Conservation (phyloP, 2,888 invertebrate genomes). For the Drosophila peninsularis region DNA sequence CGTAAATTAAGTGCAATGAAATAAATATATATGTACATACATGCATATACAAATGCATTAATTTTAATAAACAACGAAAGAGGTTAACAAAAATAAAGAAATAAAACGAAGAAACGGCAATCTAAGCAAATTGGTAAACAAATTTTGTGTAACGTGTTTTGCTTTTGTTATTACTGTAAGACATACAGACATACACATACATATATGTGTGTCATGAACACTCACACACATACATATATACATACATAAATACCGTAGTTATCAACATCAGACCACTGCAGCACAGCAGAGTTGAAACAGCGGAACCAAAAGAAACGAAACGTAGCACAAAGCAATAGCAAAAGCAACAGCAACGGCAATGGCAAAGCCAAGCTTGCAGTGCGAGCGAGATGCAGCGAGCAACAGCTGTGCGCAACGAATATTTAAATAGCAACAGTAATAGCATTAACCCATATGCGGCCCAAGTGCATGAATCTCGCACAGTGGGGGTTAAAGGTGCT, state of each 20-base stretch:
- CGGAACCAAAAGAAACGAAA: constrained; percentile 32
- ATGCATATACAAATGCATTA: constrained; percentile 1
- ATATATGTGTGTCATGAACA: constrained; percentile 4
- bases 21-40: background rate
- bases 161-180: constrained; percentile 25
- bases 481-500: constrained; percentile 11
- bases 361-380: constrained; percentile 31
- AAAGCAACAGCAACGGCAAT: constrained; percentile 18
- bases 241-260: constrained; percentile 14
- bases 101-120: constrained; percentile 11
- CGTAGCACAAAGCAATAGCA: constrained; percentile 23
- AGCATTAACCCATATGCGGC: constrained; percentile 39
- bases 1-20: constrained; percentile 70
- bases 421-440: constrained; percentile 28
- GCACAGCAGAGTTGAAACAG: constrained; percentile 21
- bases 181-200: background rate
- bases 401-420: constrained; percentile 45
- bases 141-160: constrained; percentile 34
- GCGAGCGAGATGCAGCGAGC: constrained; percentile 17
- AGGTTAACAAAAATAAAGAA: background rate
- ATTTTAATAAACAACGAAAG: constrained; percentile 28
- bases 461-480: constrained; percentile 24
- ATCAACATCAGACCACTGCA: constrained; percentile 47
- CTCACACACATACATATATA: background rate
- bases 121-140: constrained; percentile 48